Percentiles rank a stretch among this genome's conserved stretches.
Conservation (phyloP, 2,113 vertebrate genomes). For the Caloenas nicobarica region DNA sequence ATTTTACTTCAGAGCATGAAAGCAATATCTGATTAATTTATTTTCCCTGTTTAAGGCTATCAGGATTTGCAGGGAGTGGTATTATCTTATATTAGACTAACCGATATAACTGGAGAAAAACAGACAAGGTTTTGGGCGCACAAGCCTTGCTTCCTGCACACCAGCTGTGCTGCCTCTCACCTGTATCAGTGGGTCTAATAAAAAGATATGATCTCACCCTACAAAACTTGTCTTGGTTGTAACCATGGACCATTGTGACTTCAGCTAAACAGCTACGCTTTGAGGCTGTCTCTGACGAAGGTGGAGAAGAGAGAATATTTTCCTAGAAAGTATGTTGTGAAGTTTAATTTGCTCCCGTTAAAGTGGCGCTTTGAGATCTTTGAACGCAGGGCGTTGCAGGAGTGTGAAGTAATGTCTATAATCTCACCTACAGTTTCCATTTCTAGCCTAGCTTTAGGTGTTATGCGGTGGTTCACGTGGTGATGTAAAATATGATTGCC, state of each 20-base stretch:
- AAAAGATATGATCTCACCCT: constrained; percentile 10
- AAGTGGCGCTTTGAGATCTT: constrained; percentile 27
- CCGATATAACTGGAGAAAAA: background rate
- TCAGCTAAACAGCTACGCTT: background rate
- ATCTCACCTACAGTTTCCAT: constrained; percentile 34
- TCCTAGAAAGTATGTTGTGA: constrained; percentile 23
- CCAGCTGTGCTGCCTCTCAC: background rate
- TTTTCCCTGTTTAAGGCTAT: background rate
- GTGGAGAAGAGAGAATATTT: background rate
- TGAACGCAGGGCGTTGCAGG: background rate
- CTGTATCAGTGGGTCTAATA: background rate
- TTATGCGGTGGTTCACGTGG: constrained; percentile 20
- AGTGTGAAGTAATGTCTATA: constrained; percentile 35
- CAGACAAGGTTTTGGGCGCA: background rate
- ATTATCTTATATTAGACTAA: background rate
- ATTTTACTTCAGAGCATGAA: background rate
- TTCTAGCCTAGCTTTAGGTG: constrained; percentile 28
- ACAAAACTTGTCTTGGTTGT: constrained; percentile 6
- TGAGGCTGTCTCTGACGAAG: constrained; percentile 1
- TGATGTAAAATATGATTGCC: constrained; percentile 39
- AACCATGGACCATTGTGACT: constrained; percentile 13
- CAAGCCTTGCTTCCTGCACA: background rate
- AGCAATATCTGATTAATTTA: background rate
- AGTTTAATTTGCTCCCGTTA: constrained; percentile 30
- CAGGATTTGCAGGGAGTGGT: background rate